Conservation (phyloP, 2,888 invertebrate species). For the Eupithecia subfuscata region DNA sequence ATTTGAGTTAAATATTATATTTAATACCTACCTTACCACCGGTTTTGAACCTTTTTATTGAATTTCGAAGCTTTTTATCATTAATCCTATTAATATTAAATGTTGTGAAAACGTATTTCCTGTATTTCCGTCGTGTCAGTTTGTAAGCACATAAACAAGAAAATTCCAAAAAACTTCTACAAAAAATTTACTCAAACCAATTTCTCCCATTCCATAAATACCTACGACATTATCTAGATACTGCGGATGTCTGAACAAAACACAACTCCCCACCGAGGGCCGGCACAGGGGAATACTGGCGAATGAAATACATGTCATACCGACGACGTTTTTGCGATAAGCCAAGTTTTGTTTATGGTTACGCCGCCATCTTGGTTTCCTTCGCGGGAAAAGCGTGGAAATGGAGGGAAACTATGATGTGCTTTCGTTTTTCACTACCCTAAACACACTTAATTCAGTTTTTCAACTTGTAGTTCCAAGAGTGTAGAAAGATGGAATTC, state of each 20-base stretch:
- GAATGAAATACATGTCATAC: slow-evolving; percentile 68
- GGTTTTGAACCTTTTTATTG: not conserved
- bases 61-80: not conserved
- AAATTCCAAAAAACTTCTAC: not conserved
- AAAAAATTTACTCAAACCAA: not conserved
- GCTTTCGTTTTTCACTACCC: not conserved
- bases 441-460: not conserved
- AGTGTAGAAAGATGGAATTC: no score
- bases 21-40: not conserved
- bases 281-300: slow-evolving; percentile 60
- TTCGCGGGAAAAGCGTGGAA: slow-evolving; percentile 41
- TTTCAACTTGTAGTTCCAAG: not conserved
- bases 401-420: slow-evolving; percentile 22
- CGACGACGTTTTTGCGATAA: slow-evolving; percentile 73
- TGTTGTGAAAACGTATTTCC: not conserved
- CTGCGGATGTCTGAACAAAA: slow-evolving; percentile 55
- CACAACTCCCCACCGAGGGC: slow-evolving; percentile 48
- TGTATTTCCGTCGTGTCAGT: not conserved
- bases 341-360: slow-evolving; percentile 70
- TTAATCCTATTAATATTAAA: not conserved
- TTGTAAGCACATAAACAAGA: not conserved
- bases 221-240: slow-evolving; percentile 53
- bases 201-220: slow-evolving; percentile 31
- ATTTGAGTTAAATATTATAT: not conserved
- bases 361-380: slow-evolving; percentile 63